phyloP scores from a whole-genome alignment of 2,888 invertebrate species.

The Sesia apiformis region DNA sequence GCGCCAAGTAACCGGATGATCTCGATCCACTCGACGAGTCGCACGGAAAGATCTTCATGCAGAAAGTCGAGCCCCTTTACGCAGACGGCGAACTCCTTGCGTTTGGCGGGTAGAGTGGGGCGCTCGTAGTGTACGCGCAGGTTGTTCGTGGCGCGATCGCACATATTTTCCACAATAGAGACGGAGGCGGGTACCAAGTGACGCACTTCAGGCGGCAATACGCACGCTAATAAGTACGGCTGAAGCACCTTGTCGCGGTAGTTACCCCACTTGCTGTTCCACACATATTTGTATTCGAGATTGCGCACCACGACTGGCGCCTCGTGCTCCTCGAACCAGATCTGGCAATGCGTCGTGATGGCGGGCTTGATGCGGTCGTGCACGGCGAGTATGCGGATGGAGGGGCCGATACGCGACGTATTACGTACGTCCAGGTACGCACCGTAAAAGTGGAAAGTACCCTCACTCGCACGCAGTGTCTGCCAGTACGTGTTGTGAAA shows the following conservation, averaged over 20 bases:
- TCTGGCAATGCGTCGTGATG: constrained; percentile 87
- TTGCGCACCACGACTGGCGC: constrained; percentile 87
- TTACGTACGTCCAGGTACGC: constrained; percentile 91
- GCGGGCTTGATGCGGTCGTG: constrained; percentile 91
- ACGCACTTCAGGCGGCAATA: constrained; percentile 84
- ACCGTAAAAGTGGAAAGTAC: constrained; percentile 92
- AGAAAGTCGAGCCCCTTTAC: constrained; percentile 95
- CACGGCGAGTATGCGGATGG: constrained; percentile 89
- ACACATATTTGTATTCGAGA: constrained; percentile 94
- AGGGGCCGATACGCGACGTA: constrained; percentile 85
- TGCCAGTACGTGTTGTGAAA: constrained; percentile 97
- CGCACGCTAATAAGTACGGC: constrained; percentile 92
- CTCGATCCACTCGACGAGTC: constrained; percentile 96
- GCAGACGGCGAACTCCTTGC: constrained; percentile 91
- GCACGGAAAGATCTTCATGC: constrained; percentile 91
- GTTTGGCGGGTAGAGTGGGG: constrained; percentile 68
- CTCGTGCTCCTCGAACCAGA: constrained; percentile 90
- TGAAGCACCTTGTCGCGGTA: constrained; percentile 93
- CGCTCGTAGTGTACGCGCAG: constrained; percentile 87
- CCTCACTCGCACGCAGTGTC: constrained; percentile 84
- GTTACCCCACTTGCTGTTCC: constrained; percentile 96
- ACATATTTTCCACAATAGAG: constrained; percentile 87
- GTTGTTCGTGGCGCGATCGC: constrained; percentile 90
- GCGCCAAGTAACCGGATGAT: constrained; percentile 89
- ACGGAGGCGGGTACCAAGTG: constrained; percentile 86